Percentiles rank a stretch among this genome's conserved stretches.
These are phyloP conservation scores for Cyprinodon tularosa DNA, from an alignment of 2,113 vertebrate species.

Conservation along the genomic window DNA sequence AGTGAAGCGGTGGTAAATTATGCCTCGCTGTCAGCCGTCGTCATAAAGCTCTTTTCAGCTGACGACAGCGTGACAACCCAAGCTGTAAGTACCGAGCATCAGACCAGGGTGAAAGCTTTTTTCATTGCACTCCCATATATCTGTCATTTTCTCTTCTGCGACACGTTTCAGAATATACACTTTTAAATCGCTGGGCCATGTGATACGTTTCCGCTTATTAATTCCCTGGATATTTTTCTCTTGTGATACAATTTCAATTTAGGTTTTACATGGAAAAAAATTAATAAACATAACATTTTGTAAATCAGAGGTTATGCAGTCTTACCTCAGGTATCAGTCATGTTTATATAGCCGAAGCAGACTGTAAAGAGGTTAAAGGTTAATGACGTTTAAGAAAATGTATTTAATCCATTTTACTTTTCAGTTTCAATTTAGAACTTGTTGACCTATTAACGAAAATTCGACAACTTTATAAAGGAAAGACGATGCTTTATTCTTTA, in stretches of 20 bases:
- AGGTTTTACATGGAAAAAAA: neutral
- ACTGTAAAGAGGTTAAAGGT: no score
- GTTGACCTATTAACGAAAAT: no score
- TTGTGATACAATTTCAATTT: neutral
- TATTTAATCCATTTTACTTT: no score
- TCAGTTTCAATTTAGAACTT: no score
- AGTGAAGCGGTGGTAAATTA: conserved; percentile 56
- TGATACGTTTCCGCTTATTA: neutral
- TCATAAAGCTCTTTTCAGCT: conserved; percentile 51
- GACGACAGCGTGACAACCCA: conserved; percentile 29
- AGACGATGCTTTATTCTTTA: no score
- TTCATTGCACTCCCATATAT: conserved; percentile 18
- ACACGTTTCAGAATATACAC: neutral
- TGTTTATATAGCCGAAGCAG: no score
- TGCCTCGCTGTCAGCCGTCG: conserved; percentile 57
- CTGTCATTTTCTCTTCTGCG: neutral
- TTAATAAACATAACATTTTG: neutral
- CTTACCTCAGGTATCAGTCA: neutral
- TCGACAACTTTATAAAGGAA: no score
- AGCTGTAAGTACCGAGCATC: conserved; percentile 37
- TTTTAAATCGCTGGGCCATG: neutral
- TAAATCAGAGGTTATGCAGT: neutral
- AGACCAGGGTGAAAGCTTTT: conserved; percentile 11
- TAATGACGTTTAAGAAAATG: no score
- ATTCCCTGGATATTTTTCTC: neutral